Evolutionary conservation across 37 sponge, comb jelly and placozoan genomes (phyloP), one percentile per base, ranked within the genome.

Genomic region (Corticium candelabrum): DNA sequence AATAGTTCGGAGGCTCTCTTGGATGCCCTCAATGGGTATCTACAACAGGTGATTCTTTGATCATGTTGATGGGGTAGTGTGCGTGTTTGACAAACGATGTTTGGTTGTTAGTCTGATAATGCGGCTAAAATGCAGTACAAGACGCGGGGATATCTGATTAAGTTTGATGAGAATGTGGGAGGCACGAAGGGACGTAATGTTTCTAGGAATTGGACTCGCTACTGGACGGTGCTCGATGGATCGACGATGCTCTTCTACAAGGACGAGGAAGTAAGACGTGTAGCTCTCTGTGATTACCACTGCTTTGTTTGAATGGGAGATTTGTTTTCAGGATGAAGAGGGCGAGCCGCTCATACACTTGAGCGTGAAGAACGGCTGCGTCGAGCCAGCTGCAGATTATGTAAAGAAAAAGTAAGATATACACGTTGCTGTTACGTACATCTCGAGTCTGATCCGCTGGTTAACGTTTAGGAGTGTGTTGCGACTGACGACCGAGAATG

Each of bases 141-240:
- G 31, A 70, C 73, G 5, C 73, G 73, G 5, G 73, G 73, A 7
- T 70, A 70, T 15, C 4, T 70, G 7, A 4, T 70, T 15, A 70
- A 70, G 73, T 70, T 70, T 34, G 73, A 70, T 34, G 73, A 70
- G 73, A 29, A 70, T 35, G 73, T 70, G 35, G 73, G 31, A 5
- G 73, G 73, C 7, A 15, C 36, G 73, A 29, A 70, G 73, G 73
- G 73, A 70, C 73, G 73, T 4, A 4, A 15, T 4, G 31, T 29
- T 4, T 15, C 29, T 7, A 29, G 73, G 5, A 70, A 70, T 15
- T 82, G 78, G 79, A 77, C 78, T 37, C 34, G 87, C 27, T 68
- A 62, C 79, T 90, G 91, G 91, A 81, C 85, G 78, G 87, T 87
- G 33, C 35, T 90, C 73, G 91, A 90, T 57, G 91, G 91, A 27